Evolutionary conservation across 2,797 vertebrate genomes (phyloP), one percentile per base, ranked within the genome.

Genomic region (Dryobates pubescens): DNA sequence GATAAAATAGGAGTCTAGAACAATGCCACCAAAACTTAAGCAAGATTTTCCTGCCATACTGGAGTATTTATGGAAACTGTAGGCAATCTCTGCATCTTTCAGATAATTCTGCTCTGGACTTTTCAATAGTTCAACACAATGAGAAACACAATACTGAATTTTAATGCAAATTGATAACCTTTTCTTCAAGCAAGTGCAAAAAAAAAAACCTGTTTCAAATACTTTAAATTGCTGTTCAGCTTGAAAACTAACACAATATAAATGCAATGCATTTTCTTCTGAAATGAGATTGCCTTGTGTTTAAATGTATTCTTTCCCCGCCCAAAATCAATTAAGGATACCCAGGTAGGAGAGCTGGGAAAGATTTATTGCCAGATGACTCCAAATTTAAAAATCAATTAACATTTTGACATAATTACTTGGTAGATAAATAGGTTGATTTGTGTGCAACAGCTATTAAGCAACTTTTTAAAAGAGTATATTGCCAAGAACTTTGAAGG

Each of bases 211-310:
- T 26, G 2, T 71, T 95, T 93, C n/a, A 82, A 38, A 94, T 67
- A 89, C 62, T 93, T 51, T 27, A 92, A 85, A 88, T 83, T 86
- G 78, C 77, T 65, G 75, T 82, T 94, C 72, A 96, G 41, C 26
- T 79, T 95, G 92, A 73, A 69, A 38, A 54, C 30, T 77, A 74
- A 47, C 26, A 67, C 71, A 17, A 78, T 90, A 91, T 87, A 95
- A 96, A 91, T 79, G 30, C 24, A 87, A 95, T 67, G 91, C 27
- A 86, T 91, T 96, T 96, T 78, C 89, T 19, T 56, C 59, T 91
- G 72, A 95, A 96, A 94, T 76, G 24, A 84, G 59, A 90, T 94
- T 93, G 14, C 53, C 13, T 82, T 93, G 63, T 87, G 23, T 69
- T 74, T 86, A 93, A 91, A 77, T 85, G 41, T 62, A 83, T 88